Evolutionary conservation across 1,140 invertebrate species (phyloP), one percentile per base, ranked within the genome.

Genomic region (Subanguina moxae): DNA sequence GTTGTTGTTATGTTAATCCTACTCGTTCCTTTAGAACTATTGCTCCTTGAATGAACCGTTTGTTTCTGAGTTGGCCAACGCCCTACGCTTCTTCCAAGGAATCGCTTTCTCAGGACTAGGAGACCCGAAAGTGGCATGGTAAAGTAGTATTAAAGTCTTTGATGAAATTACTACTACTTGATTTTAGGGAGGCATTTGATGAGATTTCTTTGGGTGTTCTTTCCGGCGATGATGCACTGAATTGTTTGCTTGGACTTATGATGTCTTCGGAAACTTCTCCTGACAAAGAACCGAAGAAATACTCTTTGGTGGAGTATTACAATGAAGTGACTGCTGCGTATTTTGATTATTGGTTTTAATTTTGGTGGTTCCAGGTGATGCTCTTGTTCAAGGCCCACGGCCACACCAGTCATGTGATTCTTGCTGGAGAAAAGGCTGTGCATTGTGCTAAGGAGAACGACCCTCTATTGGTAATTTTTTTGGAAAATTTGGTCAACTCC

Each of bases 1-100:
- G 3, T 38, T 38, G 3, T 38, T 5, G 3, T 38, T 38, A 38
- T 38, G 3, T 5, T 38, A 38, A 38, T 38, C 32, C 11, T 38
- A 38, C 11, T 3, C 43, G n/a, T 45, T 21, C 64, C 45, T 75
- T 74, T 56, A 73, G 72, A 72, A 68, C 27, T 73, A 73, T 32
- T 73, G 72, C 57, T 5, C 45, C 17, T 32, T 75, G 48, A 73
- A 67, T 43, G 52, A 73, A 21, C 71, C 71, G 13, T 69, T 71
- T 30, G 19, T 65, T n/a, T 30, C 72, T 27, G 73, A 73, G 57
- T 32, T 73, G 23, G 7, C 59, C 15, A 30, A 59, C 46, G 75
- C 72, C 19, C 67, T 73, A 38, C 25, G 68, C 23, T 73, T 73
- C 32, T 72, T 76, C 69, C 64, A 76, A 64, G 72, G 61, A 56